phyloP scores from a whole-genome alignment of 2,113 vertebrate species.

The Eudyptes chrysolophus region DNA sequence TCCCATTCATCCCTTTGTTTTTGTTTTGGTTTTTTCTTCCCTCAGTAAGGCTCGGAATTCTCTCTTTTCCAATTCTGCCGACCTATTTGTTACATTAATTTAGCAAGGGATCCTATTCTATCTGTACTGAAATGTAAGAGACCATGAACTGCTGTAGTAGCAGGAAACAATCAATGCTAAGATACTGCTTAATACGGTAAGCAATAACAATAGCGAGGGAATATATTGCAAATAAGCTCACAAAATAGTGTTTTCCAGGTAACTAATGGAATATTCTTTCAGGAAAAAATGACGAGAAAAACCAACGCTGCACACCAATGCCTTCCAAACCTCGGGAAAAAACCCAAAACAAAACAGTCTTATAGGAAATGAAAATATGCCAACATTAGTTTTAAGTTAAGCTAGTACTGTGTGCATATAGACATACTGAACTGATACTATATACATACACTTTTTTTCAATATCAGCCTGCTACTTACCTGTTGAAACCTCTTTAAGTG shows the following conservation, averaged over 20 bases:
- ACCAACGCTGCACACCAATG: neutral
- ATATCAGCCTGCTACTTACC: constrained; percentile 58
- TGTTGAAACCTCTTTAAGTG: constrained; percentile 98
- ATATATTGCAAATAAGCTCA: neutral
- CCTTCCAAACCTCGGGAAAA: neutral
- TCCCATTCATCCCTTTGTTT: neutral
- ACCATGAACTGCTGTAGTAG: neutral
- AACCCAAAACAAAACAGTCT: neutral
- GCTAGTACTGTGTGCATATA: neutral
- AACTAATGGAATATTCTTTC: neutral
- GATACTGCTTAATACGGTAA: neutral
- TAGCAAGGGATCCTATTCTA: neutral
- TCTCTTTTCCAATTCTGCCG: neutral
- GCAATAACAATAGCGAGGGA: neutral
- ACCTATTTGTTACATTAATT: neutral
- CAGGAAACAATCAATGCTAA: neutral
- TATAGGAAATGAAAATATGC: neutral
- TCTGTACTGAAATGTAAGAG: neutral
- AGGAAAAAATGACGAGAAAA: neutral
- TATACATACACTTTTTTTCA: neutral
- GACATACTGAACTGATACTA: neutral
- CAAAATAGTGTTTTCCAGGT: neutral
- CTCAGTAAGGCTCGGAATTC: neutral
- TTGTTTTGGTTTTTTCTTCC: too few relatives aligned
- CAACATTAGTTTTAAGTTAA: neutral